Evolutionary conservation across 1,140 invertebrate genomes (phyloP), one percentile per base, ranked within the genome.

Genomic region (Lutraria rhynchaena): DNA sequence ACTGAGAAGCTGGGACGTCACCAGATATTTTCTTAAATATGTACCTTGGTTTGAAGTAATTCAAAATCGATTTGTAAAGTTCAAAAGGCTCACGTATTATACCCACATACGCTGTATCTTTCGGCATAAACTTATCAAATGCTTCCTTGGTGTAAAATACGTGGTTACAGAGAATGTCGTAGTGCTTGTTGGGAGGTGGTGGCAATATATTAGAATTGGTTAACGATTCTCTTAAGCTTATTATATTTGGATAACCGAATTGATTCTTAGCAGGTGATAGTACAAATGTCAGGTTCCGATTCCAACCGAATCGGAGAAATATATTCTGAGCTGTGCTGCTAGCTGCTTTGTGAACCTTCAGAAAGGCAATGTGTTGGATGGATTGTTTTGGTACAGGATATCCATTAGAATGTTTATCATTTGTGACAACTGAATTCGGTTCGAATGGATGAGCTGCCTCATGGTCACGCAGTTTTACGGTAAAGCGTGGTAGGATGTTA

Each of bases 281-380:
- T 11, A 92, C 91, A 82, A 94, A 91, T 63, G 89, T 86, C 29
- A 93, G 88, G 78, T 94, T 94, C n/a, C 89, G 90, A 24, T 91
- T 93, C 82, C 94, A 88, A 11, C 92, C 93, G 84, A 89, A 93
- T 24, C 93, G 83, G 7, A 82, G 73, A 37, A 87, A 58, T 15
- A 87, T 77, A 74, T 86, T 86, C 78, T 85, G 83, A 1, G 84
- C 70, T 1, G 86, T 87, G 5, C 85, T 76, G 46, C 85, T 85
- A 15, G 83, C 86, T 17, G 86, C 70, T 77, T 87, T 87, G 74
- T 86, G 86, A n/a, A 86, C 80, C 37, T 89, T 89, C 13, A 89
- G 55, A 58, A 89, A 89, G 17, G 84, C 82, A 24, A 89, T 65
- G 29, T 87, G 85, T 17, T 35, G 76, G 19, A 76, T 49, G 15